Evolutionary conservation across 2,888 invertebrate genomes (phyloP).

Genomic region (Oscheius myriophilus): DNA sequence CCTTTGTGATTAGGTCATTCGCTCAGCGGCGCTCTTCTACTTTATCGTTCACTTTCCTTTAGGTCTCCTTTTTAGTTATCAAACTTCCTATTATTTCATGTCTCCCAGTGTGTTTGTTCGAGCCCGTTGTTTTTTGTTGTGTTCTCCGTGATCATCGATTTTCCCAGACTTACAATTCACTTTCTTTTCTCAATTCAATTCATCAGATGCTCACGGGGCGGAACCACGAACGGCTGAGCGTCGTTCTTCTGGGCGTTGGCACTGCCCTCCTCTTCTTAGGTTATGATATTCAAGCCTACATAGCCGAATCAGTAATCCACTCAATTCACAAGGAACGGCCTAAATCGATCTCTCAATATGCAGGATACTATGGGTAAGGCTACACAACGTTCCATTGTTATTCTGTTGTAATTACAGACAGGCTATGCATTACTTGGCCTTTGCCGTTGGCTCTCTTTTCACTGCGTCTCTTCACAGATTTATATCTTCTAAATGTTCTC

Average conservation of each 20-base stretch:
- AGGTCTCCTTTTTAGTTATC: no score
- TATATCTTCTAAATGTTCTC: slow-evolving; percentile 39
- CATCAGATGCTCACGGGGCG: slow-evolving; percentile 29
- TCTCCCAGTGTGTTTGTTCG: no score
- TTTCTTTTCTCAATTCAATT: no score
- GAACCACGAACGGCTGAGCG: slow-evolving; percentile 41
- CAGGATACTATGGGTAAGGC: slow-evolving; percentile 47
- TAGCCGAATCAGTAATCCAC: slow-evolving; percentile 44
- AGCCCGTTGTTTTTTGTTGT: no score
- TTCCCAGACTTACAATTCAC: no score
- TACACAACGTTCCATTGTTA: not conserved
- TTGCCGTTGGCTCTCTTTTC: slow-evolving; percentile 45
- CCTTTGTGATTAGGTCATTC: no score
- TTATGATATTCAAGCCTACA: slow-evolving; percentile 42
- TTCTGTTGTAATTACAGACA: slow-evolving; percentile 29
- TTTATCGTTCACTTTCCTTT: no score
- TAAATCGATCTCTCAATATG: slow-evolving; percentile 40
- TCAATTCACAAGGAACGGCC: slow-evolving; percentile 38
- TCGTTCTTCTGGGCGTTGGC: slow-evolving; percentile 38
- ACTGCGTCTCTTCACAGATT: slow-evolving; percentile 41
- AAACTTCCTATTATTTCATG: no score
- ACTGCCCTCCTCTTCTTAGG: slow-evolving; percentile 45
- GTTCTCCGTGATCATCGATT: no score
- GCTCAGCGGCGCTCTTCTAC: no score
- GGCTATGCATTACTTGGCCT: slow-evolving; percentile 45